A percentile compares a stretch with the other conserved stretches of the same genome.
phyloP scores from a whole-genome alignment of 2,113 vertebrate species.

The Anarhynchus alexandrinus region DNA sequence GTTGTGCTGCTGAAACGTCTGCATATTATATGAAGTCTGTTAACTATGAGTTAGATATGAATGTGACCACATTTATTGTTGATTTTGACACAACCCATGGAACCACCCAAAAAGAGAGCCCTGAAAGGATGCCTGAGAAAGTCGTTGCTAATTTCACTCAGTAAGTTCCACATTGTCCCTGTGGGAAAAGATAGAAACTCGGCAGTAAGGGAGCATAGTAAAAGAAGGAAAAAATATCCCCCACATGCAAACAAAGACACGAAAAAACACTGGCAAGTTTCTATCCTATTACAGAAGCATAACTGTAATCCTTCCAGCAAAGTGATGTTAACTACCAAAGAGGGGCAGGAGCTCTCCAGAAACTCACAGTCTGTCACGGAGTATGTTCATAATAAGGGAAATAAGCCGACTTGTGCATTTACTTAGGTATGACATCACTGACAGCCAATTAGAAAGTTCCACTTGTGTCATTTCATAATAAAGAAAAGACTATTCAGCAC shows the following conservation, averaged over 20 bases:
- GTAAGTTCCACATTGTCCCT: neutral
- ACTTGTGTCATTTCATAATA: constrained; percentile 70
- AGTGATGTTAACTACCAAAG: constrained; percentile 22
- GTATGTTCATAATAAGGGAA: constrained; percentile 40
- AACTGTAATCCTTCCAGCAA: neutral
- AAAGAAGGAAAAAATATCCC: neutral
- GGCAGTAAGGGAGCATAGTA: neutral
- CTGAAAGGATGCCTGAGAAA: neutral
- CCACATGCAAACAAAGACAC: neutral
- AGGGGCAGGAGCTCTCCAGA: constrained; percentile 34
- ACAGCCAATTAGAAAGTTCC: constrained; percentile 73
- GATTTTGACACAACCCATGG: neutral
- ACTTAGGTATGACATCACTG: constrained; percentile 65
- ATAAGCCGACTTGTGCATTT: constrained; percentile 43
- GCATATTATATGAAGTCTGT: neutral
- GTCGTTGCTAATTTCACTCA: neutral
- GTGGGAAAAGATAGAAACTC: neutral
- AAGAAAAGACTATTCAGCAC: constrained; percentile 69
- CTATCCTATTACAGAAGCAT: neutral
- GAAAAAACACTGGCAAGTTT: constrained; percentile 4
- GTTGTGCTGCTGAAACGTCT: constrained; percentile 7
- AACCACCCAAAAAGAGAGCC: neutral
- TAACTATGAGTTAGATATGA: constrained; percentile 10
- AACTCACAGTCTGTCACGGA: constrained; percentile 27
- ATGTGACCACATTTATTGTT: neutral